Percentiles rank a stretch among this genome's conserved stretches.
phyloP scores from a whole-genome alignment of 2,113 vertebrate genomes.

The Psittacus erithacus region DNA sequence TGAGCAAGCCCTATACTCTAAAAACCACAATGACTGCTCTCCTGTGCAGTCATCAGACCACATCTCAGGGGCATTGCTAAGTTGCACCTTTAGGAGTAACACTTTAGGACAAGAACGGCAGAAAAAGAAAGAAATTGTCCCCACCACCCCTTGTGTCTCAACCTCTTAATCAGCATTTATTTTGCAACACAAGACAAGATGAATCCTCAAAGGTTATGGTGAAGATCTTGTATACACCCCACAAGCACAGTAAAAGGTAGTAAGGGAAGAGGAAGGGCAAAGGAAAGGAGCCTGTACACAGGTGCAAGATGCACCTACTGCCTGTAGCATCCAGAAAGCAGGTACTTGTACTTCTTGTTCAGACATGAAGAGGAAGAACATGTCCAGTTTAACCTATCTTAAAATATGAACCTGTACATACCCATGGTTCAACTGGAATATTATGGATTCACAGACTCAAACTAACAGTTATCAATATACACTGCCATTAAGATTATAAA shows the following conservation, averaged over 20 bases:
- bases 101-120: neutral
- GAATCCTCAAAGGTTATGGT: neutral
- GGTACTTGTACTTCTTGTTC: neutral
- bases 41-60: neutral
- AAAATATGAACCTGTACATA: neutral
- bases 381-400: neutral
- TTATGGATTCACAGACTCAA: neutral
- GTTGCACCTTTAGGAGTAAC: neutral
- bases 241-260: neutral
- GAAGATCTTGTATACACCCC: neutral
- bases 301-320: neutral
- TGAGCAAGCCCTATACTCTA: neutral
- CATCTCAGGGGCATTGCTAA: neutral
- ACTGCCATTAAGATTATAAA: neutral
- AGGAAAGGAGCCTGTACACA: neutral
- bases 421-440: neutral
- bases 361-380: neutral
- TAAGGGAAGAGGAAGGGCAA: neutral
- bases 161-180: neutral
- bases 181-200: neutral
- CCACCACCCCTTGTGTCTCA: accelerated
- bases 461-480: neutral
- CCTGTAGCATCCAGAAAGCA: neutral
- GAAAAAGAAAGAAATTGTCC: neutral
- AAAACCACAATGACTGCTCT: neutral